A percentile compares a stretch with the other conserved stretches of the same genome.
Conservation (phyloP, 2,888 invertebrate species). For the Caenorhabditis afra region DNA sequence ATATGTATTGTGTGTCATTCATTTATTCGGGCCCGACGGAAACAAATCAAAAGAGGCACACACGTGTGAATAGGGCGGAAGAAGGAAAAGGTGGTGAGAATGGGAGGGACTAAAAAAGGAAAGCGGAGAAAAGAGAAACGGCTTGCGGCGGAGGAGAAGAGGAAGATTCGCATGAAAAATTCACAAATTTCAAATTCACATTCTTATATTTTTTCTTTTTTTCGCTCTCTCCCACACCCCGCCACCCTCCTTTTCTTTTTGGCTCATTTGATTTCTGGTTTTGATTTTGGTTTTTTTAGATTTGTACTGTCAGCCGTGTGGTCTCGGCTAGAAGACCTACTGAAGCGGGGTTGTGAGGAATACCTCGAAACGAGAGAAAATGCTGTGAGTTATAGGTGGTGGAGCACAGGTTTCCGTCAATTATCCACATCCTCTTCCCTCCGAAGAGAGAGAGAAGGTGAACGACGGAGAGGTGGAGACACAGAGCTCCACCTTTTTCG, state of each 20-base stretch:
- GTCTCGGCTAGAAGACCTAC: too few relatives aligned
- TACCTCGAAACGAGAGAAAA: background rate
- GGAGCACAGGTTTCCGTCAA: background rate
- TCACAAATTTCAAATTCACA: slow-evolving; percentile 8
- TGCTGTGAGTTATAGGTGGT: too few relatives aligned
- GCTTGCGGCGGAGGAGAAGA: background rate
- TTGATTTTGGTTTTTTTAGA: too few relatives aligned
- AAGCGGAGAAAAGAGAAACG: background rate
- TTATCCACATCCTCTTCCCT: slow-evolving; percentile 1
- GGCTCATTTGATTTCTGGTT: too few relatives aligned
- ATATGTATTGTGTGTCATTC: background rate
- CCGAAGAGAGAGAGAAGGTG: too few relatives aligned
- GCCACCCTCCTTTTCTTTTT: background rate
- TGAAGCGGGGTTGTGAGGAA: too few relatives aligned
- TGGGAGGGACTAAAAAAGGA: background rate
- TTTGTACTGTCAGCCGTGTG: too few relatives aligned
- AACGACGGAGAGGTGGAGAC: too few relatives aligned
- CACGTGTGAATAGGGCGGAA: background rate
- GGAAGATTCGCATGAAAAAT: slow-evolving; percentile 6
- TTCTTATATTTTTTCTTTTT: background rate
- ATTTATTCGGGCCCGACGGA: background rate
- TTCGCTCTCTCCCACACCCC: background rate
- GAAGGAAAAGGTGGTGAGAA: background rate
- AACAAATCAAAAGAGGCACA: background rate
- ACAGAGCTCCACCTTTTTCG: background rate